Evolutionary conservation across 2,113 vertebrate genomes (phyloP).

Genomic region (Grammomys surdaster): DNA sequence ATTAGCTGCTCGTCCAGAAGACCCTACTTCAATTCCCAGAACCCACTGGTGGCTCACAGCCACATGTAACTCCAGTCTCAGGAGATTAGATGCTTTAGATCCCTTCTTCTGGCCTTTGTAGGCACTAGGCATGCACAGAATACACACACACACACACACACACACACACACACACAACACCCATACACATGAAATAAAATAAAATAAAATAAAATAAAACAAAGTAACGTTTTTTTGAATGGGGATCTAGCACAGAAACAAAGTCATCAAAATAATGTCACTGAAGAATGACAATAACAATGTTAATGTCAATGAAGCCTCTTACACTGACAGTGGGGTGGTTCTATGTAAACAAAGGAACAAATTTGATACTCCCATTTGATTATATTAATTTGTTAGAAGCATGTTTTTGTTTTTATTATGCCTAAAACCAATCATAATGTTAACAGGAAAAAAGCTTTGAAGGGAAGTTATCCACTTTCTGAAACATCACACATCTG

Average conservation of each 20-base stretch:
- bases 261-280: slow-evolving; percentile 13
- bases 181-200: neutral
- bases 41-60: neutral
- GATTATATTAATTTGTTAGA: slow-evolving; percentile 18
- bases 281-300: neutral
- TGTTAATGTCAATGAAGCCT: neutral
- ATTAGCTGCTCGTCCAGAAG: neutral
- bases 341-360: neutral
- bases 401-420: slow-evolving; percentile 15
- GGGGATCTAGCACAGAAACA: neutral
- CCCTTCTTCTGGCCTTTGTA: too few relatives aligned
- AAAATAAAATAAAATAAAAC: neutral
- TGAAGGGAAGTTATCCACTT: neutral
- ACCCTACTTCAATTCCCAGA: neutral
- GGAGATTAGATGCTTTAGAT: too few relatives aligned
- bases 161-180: neutral
- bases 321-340: neutral
- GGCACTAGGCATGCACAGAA: too few relatives aligned
- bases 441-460: neutral
- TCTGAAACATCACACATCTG: neutral
- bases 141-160: neutral
- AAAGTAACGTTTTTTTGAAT: neutral
- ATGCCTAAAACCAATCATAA: neutral
- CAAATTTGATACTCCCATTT: slow-evolving; percentile 5
- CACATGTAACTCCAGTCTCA: neutral